Percentiles rank a stretch among this genome's conserved stretches.
phyloP scores from a whole-genome alignment of 1,140 invertebrate genomes.

The Agrypnia vestita region DNA sequence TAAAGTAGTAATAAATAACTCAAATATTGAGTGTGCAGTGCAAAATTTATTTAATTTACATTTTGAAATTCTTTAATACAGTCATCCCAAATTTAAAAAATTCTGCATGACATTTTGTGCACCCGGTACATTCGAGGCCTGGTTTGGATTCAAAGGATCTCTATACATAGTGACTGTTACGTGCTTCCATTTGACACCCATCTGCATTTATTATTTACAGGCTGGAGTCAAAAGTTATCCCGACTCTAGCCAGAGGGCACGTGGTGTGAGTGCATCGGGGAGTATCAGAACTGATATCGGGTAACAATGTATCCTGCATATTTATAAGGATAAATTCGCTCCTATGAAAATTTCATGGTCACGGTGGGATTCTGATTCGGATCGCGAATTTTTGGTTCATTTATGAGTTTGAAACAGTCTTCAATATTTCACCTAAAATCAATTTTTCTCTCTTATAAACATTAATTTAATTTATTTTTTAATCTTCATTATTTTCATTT shows the following conservation, averaged over 20 bases:
- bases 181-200: slow-evolving; percentile 59
- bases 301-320: slow-evolving; percentile 32
- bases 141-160: slow-evolving; percentile 50
- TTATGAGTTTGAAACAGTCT: neutral
- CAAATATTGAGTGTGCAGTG: no score
- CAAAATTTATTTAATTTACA: no score
- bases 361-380: slow-evolving; percentile 12
- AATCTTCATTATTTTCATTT: no score
- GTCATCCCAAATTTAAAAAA: no score
- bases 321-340: slow-evolving; percentile 35
- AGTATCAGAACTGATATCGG: slow-evolving; percentile 24
- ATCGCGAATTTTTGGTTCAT: slow-evolving; percentile 7
- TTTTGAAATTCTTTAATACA: no score
- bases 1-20: no score
- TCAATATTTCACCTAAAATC: no score
- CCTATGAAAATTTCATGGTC: slow-evolving; percentile 19
- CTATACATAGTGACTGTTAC: slow-evolving; percentile 30
- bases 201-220: slow-evolving; percentile 59
- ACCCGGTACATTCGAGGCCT: neutral
- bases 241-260: neutral
- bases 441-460: no score
- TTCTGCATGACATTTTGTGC: no score
- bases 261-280: slow-evolving; percentile 28
- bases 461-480: no score
- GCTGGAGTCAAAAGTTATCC: slow-evolving; percentile 2